These are phyloP conservation scores for Drosophila putrida DNA, from an alignment of 2,888 invertebrate genomes.

Conservation along the genomic window DNA sequence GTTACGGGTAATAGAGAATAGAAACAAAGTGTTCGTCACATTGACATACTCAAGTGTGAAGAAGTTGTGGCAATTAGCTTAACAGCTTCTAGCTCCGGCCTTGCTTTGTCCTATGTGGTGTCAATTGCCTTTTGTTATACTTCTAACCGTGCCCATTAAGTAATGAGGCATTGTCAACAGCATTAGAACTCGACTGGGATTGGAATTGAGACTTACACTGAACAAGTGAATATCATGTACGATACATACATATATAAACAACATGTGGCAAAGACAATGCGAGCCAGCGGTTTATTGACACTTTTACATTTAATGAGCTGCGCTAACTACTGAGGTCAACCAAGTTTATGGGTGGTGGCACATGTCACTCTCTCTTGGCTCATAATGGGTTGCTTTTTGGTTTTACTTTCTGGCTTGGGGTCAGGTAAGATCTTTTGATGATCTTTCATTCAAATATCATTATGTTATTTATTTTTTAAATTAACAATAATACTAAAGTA, in stretches of 20 bases:
- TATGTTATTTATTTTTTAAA: too few relatives aligned
- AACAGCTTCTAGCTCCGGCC: slow-evolving; percentile 70
- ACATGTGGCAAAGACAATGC: slow-evolving; percentile 48
- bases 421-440: slow-evolving; percentile 1
- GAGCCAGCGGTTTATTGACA: slow-evolving; percentile 69
- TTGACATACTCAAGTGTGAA: slow-evolving; percentile 75
- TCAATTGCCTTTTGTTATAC: slow-evolving; percentile 61
- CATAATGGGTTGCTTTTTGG: background rate
- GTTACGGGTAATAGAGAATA: background rate
- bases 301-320: slow-evolving; percentile 76
- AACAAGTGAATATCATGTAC: slow-evolving; percentile 7
- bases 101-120: slow-evolving; percentile 51
- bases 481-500: too few relatives aligned
- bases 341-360: slow-evolving; percentile 41
- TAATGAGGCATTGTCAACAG: slow-evolving; percentile 78
- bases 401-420: slow-evolving; percentile 21
- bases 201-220: background rate
- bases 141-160: slow-evolving; percentile 73
- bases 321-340: slow-evolving; percentile 53
- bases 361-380: slow-evolving; percentile 32
- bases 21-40: slow-evolving; percentile 61
- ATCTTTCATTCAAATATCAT: background rate
- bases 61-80: slow-evolving; percentile 79
- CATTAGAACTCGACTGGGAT: slow-evolving; percentile 31
- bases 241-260: background rate